Evolutionary conservation across 2,113 vertebrate species (phyloP), one percentile per base, ranked within the genome.

Genomic region (Cygnus buccinator): DNA sequence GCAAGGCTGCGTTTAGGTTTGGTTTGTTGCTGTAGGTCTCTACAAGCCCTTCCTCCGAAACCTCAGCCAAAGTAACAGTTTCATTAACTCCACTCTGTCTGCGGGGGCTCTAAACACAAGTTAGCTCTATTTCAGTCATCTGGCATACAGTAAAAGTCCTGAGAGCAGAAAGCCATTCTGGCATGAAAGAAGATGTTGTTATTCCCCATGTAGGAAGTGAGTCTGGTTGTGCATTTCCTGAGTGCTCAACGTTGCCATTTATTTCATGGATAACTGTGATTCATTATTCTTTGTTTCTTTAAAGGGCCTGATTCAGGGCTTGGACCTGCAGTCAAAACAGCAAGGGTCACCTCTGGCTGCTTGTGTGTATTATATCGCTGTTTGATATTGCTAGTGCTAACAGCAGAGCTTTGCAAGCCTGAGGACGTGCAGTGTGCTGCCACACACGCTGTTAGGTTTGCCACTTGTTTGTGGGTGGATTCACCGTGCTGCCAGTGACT

Each of bases 161-260:
- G 65, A 61, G 33, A 73, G 44, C 21, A 25, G 89, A 28, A 48
- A 62, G 65, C 22, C 13, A 92, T 74, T 31, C 23, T 55, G n/a
- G 16, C 33, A 44, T 89, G 87, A 96, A 84, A 81, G 80, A 94
- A 89, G 61, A 31, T 50, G 58, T 13, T 92, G 50, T 89, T 63
- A 6, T 35, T 93, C 31, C 37, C 48, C 52, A 13, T 21, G 58
- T 21, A 89, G 72, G 63, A 89, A 94, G 86, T 57, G 6, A 85
- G 22, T 23, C 43, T 82, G 37, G 10, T 67, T 58, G 72, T 67
- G 70, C 8, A 28, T 71, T 77, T 81, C 90, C 87, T 81, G 44
- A 92, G 8, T 3, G 3, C 37, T 63, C 13, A 11, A 23, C 26
- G 39, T 39, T 90, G 62, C 43, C 22, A 15, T 62, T 71, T 74